These are phyloP conservation scores for Paratilapia polleni DNA, from an alignment of 2,113 vertebrate species.

Conservation along the genomic window DNA sequence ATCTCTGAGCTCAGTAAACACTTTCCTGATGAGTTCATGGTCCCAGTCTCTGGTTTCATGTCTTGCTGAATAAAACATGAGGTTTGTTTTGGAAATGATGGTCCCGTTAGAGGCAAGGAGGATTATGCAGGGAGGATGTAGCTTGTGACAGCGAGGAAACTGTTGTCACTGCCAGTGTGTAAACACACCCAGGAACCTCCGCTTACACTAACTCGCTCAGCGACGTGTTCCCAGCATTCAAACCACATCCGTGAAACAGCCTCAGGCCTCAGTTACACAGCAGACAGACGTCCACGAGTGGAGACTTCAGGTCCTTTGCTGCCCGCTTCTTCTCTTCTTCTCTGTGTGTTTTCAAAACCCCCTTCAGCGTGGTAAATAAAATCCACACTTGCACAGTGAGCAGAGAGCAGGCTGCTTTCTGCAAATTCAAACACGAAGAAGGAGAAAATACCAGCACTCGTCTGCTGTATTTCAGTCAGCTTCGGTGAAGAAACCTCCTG, in stretches of 20 bases:
- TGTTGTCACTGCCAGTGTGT: too few relatives aligned
- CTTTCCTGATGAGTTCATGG: neutral
- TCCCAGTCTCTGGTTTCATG: neutral
- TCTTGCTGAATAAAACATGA: neutral
- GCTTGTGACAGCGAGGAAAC: too few relatives aligned
- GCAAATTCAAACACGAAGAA: neutral
- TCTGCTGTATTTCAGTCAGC: slow-evolving; percentile 1
- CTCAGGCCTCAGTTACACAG: neutral
- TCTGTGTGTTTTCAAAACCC: neutral
- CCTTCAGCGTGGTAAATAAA: neutral
- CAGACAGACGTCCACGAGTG: neutral
- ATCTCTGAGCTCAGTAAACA: neutral
- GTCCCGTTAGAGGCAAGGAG: neutral
- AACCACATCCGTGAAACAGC: neutral
- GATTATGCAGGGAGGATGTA: neutral
- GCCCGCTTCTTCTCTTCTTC: neutral
- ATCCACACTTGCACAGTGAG: neutral
- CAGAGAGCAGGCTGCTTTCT: neutral
- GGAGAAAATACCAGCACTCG: neutral
- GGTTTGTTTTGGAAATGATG: neutral
- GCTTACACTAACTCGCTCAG: neutral
- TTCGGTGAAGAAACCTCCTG: neutral
- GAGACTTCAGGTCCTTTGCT: neutral
- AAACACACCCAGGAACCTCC: neutral
- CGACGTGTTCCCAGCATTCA: neutral